A percentile compares a stretch with the other conserved stretches of the same genome.
Conservation (phyloP, 2,113 vertebrate species). For the Strix uralensis region DNA sequence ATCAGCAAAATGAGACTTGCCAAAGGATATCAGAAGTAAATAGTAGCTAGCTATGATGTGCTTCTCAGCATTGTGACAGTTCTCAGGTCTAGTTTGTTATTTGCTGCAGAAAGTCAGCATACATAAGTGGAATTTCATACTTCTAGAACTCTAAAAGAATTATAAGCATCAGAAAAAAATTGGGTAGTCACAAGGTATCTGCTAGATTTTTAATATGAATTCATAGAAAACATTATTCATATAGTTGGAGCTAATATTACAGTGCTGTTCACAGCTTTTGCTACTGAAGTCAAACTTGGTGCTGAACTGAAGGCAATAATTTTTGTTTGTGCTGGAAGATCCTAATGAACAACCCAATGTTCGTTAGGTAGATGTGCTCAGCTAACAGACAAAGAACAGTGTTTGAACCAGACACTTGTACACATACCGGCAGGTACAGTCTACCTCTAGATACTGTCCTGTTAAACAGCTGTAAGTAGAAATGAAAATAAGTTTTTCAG, state of each 20-base stretch:
- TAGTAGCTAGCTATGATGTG: background rate
- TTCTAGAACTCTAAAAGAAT: background rate
- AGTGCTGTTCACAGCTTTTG: background rate
- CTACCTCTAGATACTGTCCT: background rate
- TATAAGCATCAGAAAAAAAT: background rate
- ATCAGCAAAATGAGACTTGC: background rate
- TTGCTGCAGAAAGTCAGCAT: background rate
- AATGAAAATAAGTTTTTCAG: background rate
- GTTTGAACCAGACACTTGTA: background rate
- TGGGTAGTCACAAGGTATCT: background rate
- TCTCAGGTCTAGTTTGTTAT: background rate
- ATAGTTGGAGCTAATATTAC: background rate
- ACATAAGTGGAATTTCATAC: background rate
- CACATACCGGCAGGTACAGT: background rate
- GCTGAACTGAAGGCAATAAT: background rate
- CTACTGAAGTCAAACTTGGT: background rate
- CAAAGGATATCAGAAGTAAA: background rate
- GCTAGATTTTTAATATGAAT: background rate
- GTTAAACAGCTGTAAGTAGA: background rate
- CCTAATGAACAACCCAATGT: background rate
- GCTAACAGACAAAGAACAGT: background rate
- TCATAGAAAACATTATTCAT: background rate
- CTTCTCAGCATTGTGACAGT: background rate
- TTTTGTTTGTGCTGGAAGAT: background rate
- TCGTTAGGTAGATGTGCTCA: background rate